Base-by-base conservation (phyloP, 2,797 vertebrate genomes). In the Melanotaenia parkinsoni region DNA sequence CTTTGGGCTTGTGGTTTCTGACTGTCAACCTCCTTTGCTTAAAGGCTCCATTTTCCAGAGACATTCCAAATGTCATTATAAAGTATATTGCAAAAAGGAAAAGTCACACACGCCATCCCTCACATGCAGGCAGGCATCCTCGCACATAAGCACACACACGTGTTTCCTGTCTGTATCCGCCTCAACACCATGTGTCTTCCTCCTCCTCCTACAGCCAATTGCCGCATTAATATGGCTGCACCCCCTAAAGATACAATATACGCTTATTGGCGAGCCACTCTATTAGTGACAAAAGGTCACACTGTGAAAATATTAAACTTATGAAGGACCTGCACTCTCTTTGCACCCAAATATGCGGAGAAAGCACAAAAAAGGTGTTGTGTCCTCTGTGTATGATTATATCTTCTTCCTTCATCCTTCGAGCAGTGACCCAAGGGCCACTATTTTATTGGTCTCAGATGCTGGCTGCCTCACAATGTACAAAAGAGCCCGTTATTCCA, bases 271-370 rank as follows among this genome's bases (percentile, higher is more conserved):
- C 84, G 56, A 91, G 92, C 83, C 94, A 94, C 94, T 95, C 94
- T 94, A 94, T 95, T 95, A 95, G 92, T 95, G 93, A 95, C 94
- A 94, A 94, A 95, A 95, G 95, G 95, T 95, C 94, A 95, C 87
- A 90, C 94, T 89, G 89, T 91, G 92, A 94, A 95, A 95, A 94
- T 95, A 95, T 95, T 91, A 95, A 94, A 95, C 93, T 95, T 94
- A 94, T 95, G 92, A 94, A 95, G 91, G 90, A 90, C 81, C 87
- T 45, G 71, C 79, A 59, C 92, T 92, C 87, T 87, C 85, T 79
- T 86, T 62, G 83, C 88, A 80, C 90, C 92, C 89, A 94, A 95
- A 95, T 95, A 92, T 95, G 94, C 90, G 92, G 92, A 92, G 93
- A 87, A 95, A 95, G 94, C 93, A 94, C 88, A 94, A 94, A 95